Evolutionary conservation across 2,888 invertebrate genomes (phyloP).

Genomic region (Alentia gelatinosa): DNA sequence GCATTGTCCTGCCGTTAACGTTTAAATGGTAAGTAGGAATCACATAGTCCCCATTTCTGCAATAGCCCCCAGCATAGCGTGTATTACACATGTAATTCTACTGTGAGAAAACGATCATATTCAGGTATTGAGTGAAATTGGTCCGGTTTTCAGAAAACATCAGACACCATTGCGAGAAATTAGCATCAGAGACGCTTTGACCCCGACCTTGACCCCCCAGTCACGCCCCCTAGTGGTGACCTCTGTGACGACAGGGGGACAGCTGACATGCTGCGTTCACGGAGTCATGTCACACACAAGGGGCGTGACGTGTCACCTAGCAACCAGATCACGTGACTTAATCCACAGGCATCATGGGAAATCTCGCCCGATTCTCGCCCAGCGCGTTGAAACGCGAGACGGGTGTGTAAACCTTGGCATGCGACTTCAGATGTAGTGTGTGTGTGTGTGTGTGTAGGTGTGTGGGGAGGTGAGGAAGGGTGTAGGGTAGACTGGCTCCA

Average conservation of each 20-base stretch:
- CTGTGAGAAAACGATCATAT: no score
- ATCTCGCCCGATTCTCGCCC: background rate
- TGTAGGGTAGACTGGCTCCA: background rate
- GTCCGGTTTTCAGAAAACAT: no score
- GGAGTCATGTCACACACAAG: background rate
- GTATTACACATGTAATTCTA: no score
- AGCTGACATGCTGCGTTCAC: background rate
- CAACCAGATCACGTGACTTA: slow-evolving; percentile 20
- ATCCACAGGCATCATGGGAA: slow-evolving; percentile 2
- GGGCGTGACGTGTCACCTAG: slow-evolving; percentile 5
- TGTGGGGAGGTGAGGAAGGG: background rate
- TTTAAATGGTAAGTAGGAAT: no score
- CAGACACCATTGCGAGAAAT: no score
- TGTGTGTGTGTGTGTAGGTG: background rate
- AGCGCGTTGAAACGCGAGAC: background rate
- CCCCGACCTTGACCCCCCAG: background rate
- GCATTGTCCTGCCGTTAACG: no score
- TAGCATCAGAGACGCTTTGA: background rate
- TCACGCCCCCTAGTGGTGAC: background rate
- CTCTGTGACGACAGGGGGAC: background rate
- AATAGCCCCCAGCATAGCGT: no score
- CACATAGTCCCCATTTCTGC: no score
- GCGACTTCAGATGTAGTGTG: background rate
- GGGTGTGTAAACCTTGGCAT: background rate
- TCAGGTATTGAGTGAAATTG: no score